These are phyloP conservation scores for Odocoileus virginianus DNA, from an alignment of 2,113 vertebrate genomes.

Conservation along the genomic window DNA sequence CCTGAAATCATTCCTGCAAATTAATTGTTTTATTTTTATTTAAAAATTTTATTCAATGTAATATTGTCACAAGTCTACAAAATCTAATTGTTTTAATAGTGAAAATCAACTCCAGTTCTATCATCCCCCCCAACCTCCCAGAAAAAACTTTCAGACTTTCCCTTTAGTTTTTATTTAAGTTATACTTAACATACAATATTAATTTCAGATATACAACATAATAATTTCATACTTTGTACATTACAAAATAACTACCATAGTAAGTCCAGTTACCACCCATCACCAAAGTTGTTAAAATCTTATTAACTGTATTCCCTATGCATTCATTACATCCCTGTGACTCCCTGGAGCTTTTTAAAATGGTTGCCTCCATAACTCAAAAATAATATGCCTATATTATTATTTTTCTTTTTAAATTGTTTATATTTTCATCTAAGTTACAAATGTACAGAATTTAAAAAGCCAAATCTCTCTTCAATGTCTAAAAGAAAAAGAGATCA, in stretches of 20 bases:
- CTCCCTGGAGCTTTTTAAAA: background rate
- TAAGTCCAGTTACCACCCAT: background rate
- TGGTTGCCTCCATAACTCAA: background rate
- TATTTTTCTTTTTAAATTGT: background rate
- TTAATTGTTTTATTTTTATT: background rate
- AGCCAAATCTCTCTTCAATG: background rate
- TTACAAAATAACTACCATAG: background rate
- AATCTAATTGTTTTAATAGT: background rate
- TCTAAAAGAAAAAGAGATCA: background rate
- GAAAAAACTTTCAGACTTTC: background rate
- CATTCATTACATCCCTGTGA: background rate
- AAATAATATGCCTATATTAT: background rate
- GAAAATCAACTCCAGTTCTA: background rate
- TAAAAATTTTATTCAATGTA: background rate
- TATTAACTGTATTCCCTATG: background rate
- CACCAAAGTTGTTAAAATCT: background rate
- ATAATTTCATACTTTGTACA: background rate
- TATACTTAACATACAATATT: background rate
- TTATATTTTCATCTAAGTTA: background rate
- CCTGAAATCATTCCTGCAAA: background rate
- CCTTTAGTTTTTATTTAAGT: background rate
- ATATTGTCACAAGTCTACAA: background rate
- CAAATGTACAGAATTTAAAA: background rate
- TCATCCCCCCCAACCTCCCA: fast-evolving
- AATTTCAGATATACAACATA: background rate